Base-by-base conservation (phyloP, 2,797 vertebrate species). In the Linurgus olivaceus region DNA sequence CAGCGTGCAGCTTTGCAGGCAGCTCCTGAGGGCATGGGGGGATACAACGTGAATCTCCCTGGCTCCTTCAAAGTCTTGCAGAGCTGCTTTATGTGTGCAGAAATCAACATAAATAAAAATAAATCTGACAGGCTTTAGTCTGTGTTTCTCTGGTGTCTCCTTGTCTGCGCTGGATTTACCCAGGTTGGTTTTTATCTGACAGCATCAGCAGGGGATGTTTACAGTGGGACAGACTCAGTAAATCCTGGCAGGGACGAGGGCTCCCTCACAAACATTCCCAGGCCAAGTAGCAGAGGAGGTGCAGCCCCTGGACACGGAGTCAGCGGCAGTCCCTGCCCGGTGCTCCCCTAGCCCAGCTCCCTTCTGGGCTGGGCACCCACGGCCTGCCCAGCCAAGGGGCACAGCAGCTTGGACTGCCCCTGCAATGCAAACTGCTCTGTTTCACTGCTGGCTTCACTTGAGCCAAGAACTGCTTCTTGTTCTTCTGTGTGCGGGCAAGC, bases 91-190 rank as follows among this genome's bases (percentile, higher is more conserved):
- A 63, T 92, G 88, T 77, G 77, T 52, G 88, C 59, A 74, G 74
- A 74, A 87, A 83, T 9, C 6, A 17, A 75, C 90, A 89, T 95
- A 93, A 96, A 96, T 92, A 92, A 93, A 96, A 91, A 83, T 74
- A 95, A 92, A 92, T 37, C 92, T 95, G 94, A 88, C 91, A 91
- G 93, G 75, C 91, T 87, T 91, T 92, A 65, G 91, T 77, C 91
- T 54, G 3, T 35, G 51, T 76, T 78, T 48, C 93, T 84, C 54
- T 15, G 7, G 23, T 59, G 15, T 33, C 77, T 91, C 83, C 80
- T 59, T 81, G 77, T 70, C 92, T 76, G 81, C 47, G 7, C 65
- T 89, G 90, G 90, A 80, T 96, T 91, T 89, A 62, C 81, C 94
- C 7, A 3, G 26, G 66, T 17, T 86, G 71, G 65, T 93, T 94